These are phyloP conservation scores for Charina bottae DNA, from an alignment of 2,113 vertebrate species.

Conservation along the genomic window DNA sequence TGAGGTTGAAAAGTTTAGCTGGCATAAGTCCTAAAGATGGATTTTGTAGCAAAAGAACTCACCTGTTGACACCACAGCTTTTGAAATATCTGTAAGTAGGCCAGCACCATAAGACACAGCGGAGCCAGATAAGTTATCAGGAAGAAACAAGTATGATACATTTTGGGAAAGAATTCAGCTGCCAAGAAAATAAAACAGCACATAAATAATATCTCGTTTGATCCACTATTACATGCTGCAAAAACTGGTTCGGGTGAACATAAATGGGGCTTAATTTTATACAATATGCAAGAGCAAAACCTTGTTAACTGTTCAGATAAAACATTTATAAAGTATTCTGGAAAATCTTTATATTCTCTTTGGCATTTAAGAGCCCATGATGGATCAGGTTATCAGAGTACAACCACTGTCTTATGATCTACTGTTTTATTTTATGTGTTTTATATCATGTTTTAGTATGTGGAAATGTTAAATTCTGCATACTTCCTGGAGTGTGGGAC, in stretches of 20 bases:
- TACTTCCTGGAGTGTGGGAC: not conserved
- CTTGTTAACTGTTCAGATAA: not conserved
- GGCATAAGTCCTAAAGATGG: not conserved
- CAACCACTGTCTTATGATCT: not conserved
- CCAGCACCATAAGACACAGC: constrained; percentile 94
- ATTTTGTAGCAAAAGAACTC: constrained; percentile 43
- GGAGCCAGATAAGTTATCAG: constrained; percentile 94
- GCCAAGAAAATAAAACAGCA: constrained; percentile 65
- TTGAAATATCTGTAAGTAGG: constrained; percentile 95
- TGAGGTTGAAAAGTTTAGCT: not conserved
- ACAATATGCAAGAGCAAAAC: not conserved
- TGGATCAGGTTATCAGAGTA: not conserved
- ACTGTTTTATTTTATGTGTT: not conserved
- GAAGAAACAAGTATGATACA: constrained; percentile 96
- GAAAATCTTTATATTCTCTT: not conserved
- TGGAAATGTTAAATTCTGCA: not conserved
- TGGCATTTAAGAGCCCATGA: not conserved
- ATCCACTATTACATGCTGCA: not conserved
- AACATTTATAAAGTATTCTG: not conserved
- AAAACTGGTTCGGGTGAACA: not conserved
- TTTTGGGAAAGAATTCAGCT: constrained; percentile 93
- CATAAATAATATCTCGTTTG: not conserved
- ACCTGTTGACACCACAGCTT: constrained; percentile 98
- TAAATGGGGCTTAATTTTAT: not conserved
- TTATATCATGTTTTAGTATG: not conserved